phyloP scores from a whole-genome alignment of 2,113 vertebrate genomes.

The Paedocypris sp. region DNA sequence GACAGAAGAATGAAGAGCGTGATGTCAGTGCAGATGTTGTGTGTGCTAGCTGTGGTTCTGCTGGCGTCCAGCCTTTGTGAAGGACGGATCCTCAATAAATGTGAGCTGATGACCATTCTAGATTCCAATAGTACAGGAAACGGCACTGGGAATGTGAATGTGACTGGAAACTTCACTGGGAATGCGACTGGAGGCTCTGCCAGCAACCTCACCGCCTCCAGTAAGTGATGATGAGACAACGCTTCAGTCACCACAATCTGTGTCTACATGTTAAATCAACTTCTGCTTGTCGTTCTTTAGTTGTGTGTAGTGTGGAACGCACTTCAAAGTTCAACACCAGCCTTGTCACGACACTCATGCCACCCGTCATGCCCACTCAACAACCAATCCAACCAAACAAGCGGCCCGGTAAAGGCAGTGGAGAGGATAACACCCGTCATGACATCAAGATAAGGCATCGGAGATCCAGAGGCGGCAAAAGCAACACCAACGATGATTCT shows the following conservation, averaged over 20 bases:
- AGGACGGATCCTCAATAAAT: slow-evolving; percentile 6
- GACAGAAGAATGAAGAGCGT: neutral
- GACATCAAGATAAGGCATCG: too few relatives aligned
- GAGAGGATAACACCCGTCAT: neutral
- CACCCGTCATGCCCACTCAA: neutral
- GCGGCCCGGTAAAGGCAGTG: neutral
- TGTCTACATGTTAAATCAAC: neutral
- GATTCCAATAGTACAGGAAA: neutral
- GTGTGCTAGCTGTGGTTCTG: neutral
- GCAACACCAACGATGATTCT: too few relatives aligned
- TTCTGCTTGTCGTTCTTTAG: slow-evolving; percentile 5
- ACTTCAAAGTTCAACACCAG: slow-evolving; percentile 22
- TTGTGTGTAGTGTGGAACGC: slow-evolving; percentile 21
- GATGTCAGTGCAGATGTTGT: slow-evolving; percentile 4
- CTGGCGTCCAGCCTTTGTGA: neutral
- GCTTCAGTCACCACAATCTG: neutral
- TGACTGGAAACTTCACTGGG: neutral
- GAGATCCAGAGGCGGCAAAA: too few relatives aligned
- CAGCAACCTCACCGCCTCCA: neutral
- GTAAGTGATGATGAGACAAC: neutral
- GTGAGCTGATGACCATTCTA: too few relatives aligned
- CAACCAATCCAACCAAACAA: neutral
- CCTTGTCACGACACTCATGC: neutral
- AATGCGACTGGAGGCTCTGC: neutral
- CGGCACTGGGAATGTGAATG: neutral